Evolutionary conservation across 1,140 invertebrate genomes (phyloP), one percentile per base, ranked within the genome.

Genomic region (Bathynomus jamesi): DNA sequence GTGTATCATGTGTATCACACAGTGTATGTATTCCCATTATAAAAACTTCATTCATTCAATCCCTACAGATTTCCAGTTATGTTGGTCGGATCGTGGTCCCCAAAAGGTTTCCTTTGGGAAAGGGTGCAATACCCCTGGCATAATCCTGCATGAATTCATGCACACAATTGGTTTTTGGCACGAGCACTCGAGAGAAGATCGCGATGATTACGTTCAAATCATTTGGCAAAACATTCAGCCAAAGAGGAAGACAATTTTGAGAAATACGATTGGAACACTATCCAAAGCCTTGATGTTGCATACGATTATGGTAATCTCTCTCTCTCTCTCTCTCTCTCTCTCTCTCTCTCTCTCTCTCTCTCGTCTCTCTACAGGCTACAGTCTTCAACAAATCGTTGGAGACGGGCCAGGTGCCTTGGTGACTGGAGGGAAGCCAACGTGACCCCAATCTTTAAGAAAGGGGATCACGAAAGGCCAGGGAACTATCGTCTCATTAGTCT

Each of bases 71-170:
- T 72, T 86, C 83, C 81, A 86, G 85, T 0, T 80, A 81, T 61
- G 85, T 87, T 0, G 87, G 87, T 4, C 78, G 84, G 30, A 81
- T 81, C 40, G 83, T 2, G 83, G 85, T n/a, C 73, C 73, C 1
- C 85, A 86, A 73, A 77, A 78, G 0, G 74, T 85, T 11, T 83
- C 83, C 0, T 78, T 85, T 4, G 84, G 82, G 0, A 89, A 90
- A 0, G 89, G 89, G 2, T 94, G 92, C 78, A 82, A 92, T 0
- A 78, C 78, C n/a, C 89, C 90, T 8, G 79, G 79, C 4, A 91
- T 90, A 0, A 84, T 90, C n/a, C 82, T 91, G 29, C 93, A 95
- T 78, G 93, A 95, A 80, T 81, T 95, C 73, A 89, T 94, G 85
- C 93, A 95, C 76, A 89, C 90, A 0, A 78, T 71, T 63, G 74